Evolutionary conservation across 2,797 vertebrate genomes (phyloP).

Genomic region (Sternarchorhynchus goeldii): DNA sequence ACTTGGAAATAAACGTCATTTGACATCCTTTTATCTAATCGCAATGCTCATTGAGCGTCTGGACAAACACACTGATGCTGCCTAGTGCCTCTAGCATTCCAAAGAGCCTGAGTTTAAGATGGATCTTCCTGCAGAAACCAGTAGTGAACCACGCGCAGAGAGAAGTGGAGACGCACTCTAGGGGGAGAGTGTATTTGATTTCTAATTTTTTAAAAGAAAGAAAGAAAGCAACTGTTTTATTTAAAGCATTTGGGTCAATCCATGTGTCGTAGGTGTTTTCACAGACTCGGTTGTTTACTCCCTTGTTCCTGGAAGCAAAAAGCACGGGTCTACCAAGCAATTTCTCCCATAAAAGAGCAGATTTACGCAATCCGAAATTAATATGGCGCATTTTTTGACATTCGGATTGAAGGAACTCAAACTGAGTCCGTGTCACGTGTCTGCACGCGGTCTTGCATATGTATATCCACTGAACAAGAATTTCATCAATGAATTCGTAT

Average conservation of each 20-base stretch:
- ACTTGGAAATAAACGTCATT: not conserved
- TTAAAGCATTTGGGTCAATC: too few relatives aligned
- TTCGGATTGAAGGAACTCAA: too few relatives aligned
- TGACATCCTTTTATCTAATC: not conserved
- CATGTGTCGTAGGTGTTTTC: too few relatives aligned
- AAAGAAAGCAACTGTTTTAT: too few relatives aligned
- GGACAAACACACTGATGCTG: too few relatives aligned
- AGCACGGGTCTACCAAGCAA: not conserved
- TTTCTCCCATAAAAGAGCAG: not conserved
- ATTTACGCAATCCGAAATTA: not conserved
- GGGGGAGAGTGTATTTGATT: not conserved
- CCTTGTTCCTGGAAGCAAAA: not conserved
- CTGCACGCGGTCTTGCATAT: too few relatives aligned
- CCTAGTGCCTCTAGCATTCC: not conserved
- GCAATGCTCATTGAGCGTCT: too few relatives aligned
- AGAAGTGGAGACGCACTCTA: not conserved
- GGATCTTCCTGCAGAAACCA: not conserved
- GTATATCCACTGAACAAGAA: too few relatives aligned
- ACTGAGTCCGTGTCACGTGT: too few relatives aligned
- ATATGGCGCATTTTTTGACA: not conserved
- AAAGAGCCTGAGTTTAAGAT: not conserved
- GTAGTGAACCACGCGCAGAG: too few relatives aligned
- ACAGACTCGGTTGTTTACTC: not conserved
- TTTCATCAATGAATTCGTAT: too few relatives aligned
- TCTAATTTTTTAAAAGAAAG: not conserved